Evolutionary conservation across 1,140 invertebrate genomes (phyloP).

Genomic region (Pemphigus obesinymphae): DNA sequence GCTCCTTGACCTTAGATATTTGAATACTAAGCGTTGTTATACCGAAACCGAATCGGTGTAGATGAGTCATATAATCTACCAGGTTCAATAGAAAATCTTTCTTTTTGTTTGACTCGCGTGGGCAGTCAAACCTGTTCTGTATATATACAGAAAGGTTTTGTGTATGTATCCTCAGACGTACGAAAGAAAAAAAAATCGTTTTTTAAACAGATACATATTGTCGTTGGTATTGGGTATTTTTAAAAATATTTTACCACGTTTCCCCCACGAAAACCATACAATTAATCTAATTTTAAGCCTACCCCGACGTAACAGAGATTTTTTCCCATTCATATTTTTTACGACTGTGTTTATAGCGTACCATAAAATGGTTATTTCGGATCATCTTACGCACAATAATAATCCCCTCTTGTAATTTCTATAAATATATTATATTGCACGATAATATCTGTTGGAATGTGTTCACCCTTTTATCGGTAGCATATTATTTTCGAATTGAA

Average conservation of each 20-base stretch:
- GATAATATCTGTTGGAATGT: not conserved
- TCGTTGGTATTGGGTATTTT: not conserved
- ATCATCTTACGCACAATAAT: not conserved
- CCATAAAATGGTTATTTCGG: slow-evolving; percentile 30
- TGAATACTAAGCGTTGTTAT: not conserved
- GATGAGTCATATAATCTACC: slow-evolving; percentile 23
- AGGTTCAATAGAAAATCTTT: slow-evolving; percentile 1
- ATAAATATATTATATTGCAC: slow-evolving; percentile 1
- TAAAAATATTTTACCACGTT: not conserved
- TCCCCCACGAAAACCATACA: not conserved
- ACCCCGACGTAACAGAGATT: not conserved
- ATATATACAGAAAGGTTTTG: not conserved
- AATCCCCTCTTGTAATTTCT: slow-evolving; percentile 3
- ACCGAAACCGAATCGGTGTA: not conserved
- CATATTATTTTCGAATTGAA: slow-evolving; percentile 18
- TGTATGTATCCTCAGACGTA: not conserved
- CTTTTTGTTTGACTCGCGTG: slow-evolving; percentile 7
- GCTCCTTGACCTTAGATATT: slow-evolving; percentile 18
- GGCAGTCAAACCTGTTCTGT: slow-evolving; percentile 33
- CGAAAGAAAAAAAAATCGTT: not conserved
- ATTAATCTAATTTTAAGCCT: slow-evolving; percentile 28
- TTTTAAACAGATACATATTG: not conserved
- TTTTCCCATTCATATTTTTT: slow-evolving; percentile 4
- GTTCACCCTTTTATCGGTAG: not conserved
- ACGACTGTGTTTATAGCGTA: slow-evolving; percentile 12